Evolutionary conservation across 2,797 vertebrate species (phyloP).

Genomic region (Esox lucius): DNA sequence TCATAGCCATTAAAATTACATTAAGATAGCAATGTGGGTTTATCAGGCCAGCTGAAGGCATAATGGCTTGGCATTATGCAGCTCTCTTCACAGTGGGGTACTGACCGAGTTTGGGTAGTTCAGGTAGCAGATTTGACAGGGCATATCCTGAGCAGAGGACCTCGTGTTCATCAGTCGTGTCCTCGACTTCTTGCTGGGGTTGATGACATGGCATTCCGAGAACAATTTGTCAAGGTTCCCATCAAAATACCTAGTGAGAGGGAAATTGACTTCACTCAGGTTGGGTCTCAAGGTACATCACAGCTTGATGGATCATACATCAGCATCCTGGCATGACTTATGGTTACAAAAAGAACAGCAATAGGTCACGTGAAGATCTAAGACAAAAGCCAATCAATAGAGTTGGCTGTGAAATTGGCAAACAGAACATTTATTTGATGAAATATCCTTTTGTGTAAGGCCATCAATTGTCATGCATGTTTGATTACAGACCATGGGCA

Average conservation of each 20-base stretch:
- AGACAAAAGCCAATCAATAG: not conserved
- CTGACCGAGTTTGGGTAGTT: slow-evolving; percentile 98
- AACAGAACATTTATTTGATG: not conserved
- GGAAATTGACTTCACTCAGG: not conserved
- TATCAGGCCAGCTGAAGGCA: too few relatives aligned
- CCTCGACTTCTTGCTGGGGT: slow-evolving; percentile 98
- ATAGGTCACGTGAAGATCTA: not conserved
- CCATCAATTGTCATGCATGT: not conserved
- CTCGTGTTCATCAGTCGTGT: slow-evolving; percentile 98
- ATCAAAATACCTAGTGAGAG: slow-evolving; percentile 90
- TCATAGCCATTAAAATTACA: too few relatives aligned
- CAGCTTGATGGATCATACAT: not conserved
- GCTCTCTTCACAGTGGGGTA: not conserved
- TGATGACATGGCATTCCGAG: slow-evolving; percentile 99
- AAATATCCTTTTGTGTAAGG: not conserved
- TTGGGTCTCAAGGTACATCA: not conserved
- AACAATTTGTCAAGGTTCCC: slow-evolving; percentile 99
- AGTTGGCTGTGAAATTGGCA: not conserved
- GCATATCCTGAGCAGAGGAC: slow-evolving; percentile 98
- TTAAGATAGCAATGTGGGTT: too few relatives aligned
- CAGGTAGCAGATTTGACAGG: slow-evolving; percentile 99
- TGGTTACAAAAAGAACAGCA: not conserved
- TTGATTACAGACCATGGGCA: not conserved
- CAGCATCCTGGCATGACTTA: not conserved
- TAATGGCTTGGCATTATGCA: not conserved